Evolutionary conservation across 2,888 invertebrate species (phyloP).

Genomic region (Epistrophe eligans): DNA sequence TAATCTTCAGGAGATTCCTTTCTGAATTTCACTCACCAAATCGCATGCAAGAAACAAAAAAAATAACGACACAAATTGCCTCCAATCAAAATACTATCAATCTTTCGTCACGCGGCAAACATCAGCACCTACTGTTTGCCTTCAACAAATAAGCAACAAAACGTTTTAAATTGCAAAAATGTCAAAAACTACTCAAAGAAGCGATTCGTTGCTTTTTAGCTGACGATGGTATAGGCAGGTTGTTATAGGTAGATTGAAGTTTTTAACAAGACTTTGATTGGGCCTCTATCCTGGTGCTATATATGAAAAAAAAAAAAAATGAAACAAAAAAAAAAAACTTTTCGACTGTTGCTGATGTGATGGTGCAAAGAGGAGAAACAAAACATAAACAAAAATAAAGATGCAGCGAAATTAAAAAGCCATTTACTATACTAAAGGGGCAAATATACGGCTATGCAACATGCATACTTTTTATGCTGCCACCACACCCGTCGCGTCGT

Average conservation of each 20-base stretch:
- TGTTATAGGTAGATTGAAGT: constrained; percentile 28
- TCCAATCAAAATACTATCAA: constrained; percentile 39
- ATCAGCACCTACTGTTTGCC: constrained; percentile 42
- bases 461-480: constrained; percentile 54
- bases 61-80: constrained; percentile 15
- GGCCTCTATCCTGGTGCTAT: background rate
- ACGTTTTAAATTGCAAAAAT: constrained; percentile 46
- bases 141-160: constrained; percentile 48
- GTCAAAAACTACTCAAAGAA: constrained; percentile 39
- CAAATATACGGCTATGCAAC: constrained; percentile 36
- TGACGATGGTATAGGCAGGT: background rate
- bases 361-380: background rate
- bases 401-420: constrained; percentile 67
- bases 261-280: constrained; percentile 66
- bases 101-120: constrained; percentile 62
- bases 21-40: background rate
- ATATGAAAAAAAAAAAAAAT: background rate
- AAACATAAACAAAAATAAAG: constrained; percentile 22
- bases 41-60: background rate
- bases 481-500: background rate
- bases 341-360: constrained; percentile 43
- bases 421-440: constrained; percentile 63
- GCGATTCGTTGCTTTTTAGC: constrained; percentile 15
- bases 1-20: too few species aligned
- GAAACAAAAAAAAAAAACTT: constrained; percentile 10